Evolutionary conservation across 2,113 vertebrate genomes (phyloP), one percentile per base, ranked within the genome.

Genomic region (Mugil cephalus): DNA sequence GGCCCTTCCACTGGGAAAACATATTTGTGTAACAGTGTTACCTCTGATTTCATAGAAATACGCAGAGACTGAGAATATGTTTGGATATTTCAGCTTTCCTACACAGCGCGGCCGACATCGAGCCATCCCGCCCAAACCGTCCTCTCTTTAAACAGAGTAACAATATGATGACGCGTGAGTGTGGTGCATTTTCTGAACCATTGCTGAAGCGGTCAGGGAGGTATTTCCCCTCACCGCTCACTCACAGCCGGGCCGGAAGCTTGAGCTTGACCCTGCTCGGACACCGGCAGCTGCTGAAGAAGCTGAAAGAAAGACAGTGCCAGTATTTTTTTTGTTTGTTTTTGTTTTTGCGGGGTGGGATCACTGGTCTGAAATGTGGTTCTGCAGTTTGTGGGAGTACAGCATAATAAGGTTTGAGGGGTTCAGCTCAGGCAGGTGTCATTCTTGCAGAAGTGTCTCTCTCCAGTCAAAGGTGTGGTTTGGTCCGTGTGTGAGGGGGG

Each of bases 401-500:
- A 63, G 58, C 46, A 12, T 14, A 34, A 19, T n/a, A 54, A 34
- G 47, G 45, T 8, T 4, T 34, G 43, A 19, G 39, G 1, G 42
- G 39, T 4, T 53, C 1, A 1, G 36, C 36, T 15, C 34, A 6
- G 60, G 15, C 6, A 2, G 46, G 11, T 9, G 63, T 94, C 86
- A 94, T 39, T 98, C 96, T 67, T 98, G 96, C 6, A 96, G 92
- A 21, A 99, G 92, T 0, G 96, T 95, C 88, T 99, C 97, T 90
- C 96, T 95, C 97, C 97, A 99, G 93, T 97, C 97, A 89, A 99
- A 99, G 88, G 95, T 96, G 71, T 97, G 96, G 19, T 98, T 99
- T 1, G 97, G 97, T 85, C 97, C 97, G 0, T 99, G 97, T 18
- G 97, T 99, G 40, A 99, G 95, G 1, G 97, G 97, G 21, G 98